Conservation (phyloP, 2,113 vertebrate genomes). For the Ranitomeya variabilis region DNA sequence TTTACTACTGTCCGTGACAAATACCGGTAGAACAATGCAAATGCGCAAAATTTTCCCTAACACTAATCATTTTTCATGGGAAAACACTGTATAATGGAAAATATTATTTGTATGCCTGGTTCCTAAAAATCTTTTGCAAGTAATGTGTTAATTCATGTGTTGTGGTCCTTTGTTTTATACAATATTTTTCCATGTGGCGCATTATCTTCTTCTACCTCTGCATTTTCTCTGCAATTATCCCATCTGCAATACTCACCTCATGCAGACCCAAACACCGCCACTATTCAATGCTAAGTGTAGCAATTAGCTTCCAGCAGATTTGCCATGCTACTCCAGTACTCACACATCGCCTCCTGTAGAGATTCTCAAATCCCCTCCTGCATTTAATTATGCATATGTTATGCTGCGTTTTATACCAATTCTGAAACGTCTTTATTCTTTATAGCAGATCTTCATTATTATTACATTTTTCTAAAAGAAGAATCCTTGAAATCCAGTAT, state of each 20-base stretch:
- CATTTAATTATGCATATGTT: slow-evolving; percentile 41
- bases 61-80: no score
- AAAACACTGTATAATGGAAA: no score
- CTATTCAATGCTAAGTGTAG: slow-evolving; percentile 31
- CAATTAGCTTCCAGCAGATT: slow-evolving; percentile 44
- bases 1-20: no score
- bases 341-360: slow-evolving; percentile 34
- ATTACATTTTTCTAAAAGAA: background rate
- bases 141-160: slow-evolving; percentile 6
- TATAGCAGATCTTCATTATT: background rate
- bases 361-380: slow-evolving; percentile 18
- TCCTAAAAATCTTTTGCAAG: background rate
- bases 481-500: background rate
- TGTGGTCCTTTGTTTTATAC: background rate
- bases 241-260: slow-evolving; percentile 25
- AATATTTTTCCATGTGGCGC: slow-evolving; percentile 28
- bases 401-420: background rate
- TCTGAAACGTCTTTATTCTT: background rate
- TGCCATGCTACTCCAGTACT: background rate
- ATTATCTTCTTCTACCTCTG: background rate
- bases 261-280: slow-evolving; percentile 18
- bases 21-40: no score
- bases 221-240: slow-evolving; percentile 26
- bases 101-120: no score
- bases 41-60: no score